Evolutionary conservation across 2,797 vertebrate species (phyloP).

Genomic region (Heterohyrax brucei): DNA sequence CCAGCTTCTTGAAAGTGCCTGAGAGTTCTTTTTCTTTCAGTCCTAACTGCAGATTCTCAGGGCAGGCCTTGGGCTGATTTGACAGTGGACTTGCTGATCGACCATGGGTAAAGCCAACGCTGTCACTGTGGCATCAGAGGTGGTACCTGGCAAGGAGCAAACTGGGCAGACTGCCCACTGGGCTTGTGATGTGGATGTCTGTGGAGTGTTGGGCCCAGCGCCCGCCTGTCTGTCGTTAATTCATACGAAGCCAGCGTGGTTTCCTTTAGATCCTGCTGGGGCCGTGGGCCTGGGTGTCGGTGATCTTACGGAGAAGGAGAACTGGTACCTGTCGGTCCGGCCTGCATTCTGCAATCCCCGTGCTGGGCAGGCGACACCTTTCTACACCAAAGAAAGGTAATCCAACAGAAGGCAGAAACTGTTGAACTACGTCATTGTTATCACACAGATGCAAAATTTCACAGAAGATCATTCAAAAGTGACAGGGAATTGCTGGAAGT

Average conservation of each 20-base stretch:
- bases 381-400: too few species aligned
- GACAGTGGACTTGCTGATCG: rapidly evolving
- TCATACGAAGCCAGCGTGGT: conserved; percentile 49
- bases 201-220: neutral
- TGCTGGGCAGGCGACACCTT: neutral
- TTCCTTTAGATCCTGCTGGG: neutral
- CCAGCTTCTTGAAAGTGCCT: neutral
- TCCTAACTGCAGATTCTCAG: neutral
- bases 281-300: neutral
- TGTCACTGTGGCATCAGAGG: neutral
- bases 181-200: neutral
- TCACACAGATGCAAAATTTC: too few species aligned
- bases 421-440: too few species aligned
- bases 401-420: too few species aligned
- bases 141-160: neutral
- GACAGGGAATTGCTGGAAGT: too few species aligned
- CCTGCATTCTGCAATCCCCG: rapidly evolving
- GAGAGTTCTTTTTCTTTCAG: neutral
- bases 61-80: neutral
- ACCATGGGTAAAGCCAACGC: rapidly evolving
- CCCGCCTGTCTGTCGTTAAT: neutral
- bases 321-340: neutral
- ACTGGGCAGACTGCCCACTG: rapidly evolving
- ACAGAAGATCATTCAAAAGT: too few species aligned
- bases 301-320: neutral